Percentiles rank a stretch among this genome's conserved stretches.
Conservation (phyloP, 2,888 invertebrate species). For the Autographa gamma region DNA sequence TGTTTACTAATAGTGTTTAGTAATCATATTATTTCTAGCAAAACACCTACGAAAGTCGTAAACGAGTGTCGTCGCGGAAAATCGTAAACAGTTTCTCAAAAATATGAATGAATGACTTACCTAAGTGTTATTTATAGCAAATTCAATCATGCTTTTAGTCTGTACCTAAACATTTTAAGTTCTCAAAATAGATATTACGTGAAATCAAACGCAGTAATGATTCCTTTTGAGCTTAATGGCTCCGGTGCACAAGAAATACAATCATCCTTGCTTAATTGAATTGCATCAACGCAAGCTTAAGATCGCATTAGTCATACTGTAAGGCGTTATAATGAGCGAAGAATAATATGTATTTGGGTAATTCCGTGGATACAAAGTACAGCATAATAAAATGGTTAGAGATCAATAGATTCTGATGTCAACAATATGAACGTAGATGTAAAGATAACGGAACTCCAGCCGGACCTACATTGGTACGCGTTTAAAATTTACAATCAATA, state of each 20-base stretch:
- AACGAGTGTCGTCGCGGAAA: slow-evolving; percentile 18
- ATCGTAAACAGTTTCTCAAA: slow-evolving; percentile 27
- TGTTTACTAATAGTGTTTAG: slow-evolving; percentile 38
- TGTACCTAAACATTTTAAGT: slow-evolving; percentile 5
- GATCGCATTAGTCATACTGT: slow-evolving; percentile 63
- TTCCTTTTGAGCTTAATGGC: slow-evolving; percentile 55
- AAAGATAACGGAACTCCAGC: slow-evolving; percentile 68
- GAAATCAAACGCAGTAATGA: slow-evolving; percentile 44
- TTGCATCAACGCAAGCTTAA: slow-evolving; percentile 62
- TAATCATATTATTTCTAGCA: slow-evolving; percentile 31
- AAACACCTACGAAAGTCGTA: slow-evolving; percentile 53
- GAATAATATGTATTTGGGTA: slow-evolving; percentile 60
- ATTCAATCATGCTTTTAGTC: neutral
- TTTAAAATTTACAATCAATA: slow-evolving; percentile 62
- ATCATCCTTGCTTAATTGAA: slow-evolving; percentile 70
- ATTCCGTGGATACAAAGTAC: slow-evolving; percentile 56
- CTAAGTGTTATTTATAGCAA: neutral
- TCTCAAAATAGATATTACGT: slow-evolving; percentile 34
- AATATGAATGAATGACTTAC: slow-evolving; percentile 30
- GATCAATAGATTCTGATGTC: slow-evolving; percentile 43
- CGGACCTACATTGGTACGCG: slow-evolving; percentile 68
- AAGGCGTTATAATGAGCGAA: slow-evolving; percentile 53
- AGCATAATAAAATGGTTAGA: slow-evolving; percentile 47
- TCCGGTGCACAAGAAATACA: slow-evolving; percentile 63
- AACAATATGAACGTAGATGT: slow-evolving; percentile 45